phyloP scores from a whole-genome alignment of 2,888 invertebrate genomes.

The Euclidia mi region DNA sequence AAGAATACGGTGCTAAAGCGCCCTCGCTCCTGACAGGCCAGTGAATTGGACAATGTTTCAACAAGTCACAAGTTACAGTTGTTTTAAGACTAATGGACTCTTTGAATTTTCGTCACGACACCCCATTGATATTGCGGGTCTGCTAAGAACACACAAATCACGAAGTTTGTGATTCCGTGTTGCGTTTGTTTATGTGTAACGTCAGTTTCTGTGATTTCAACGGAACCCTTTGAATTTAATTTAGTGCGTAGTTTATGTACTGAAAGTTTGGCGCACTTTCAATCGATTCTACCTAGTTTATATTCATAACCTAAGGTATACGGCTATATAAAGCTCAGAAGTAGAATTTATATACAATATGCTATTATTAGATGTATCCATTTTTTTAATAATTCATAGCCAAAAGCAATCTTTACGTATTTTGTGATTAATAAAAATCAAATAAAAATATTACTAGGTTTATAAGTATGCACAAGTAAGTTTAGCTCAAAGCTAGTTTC shows the following conservation, averaged over 20 bases:
- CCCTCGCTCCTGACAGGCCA: conserved; percentile 48
- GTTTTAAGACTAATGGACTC: conserved; percentile 82
- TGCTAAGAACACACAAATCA: conserved; percentile 53
- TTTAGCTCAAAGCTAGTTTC: too few relatives aligned
- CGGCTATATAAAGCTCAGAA: too few relatives aligned
- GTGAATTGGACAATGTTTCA: conserved; percentile 71
- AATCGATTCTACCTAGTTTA: background rate
- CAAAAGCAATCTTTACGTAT: too few relatives aligned
- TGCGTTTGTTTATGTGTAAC: conserved; percentile 43
- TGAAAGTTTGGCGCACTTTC: background rate
- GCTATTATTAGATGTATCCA: too few relatives aligned
- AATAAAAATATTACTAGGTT: too few relatives aligned
- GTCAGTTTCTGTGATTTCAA: conserved; percentile 32
- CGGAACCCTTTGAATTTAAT: conserved; percentile 5
- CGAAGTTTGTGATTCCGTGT: conserved; percentile 34
- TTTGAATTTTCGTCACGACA: conserved; percentile 72
- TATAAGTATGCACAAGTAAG: too few relatives aligned
- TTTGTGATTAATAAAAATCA: too few relatives aligned
- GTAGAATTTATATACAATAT: too few relatives aligned
- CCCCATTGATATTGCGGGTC: conserved; percentile 52
- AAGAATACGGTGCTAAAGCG: conserved; percentile 12
- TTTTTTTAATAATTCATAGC: too few relatives aligned
- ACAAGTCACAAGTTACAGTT: conserved; percentile 77
- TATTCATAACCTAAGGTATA: background rate
- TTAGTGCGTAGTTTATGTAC: conserved; percentile 2